phyloP scores from a whole-genome alignment of 1,140 invertebrate species.

The Plodia interpunctella region DNA sequence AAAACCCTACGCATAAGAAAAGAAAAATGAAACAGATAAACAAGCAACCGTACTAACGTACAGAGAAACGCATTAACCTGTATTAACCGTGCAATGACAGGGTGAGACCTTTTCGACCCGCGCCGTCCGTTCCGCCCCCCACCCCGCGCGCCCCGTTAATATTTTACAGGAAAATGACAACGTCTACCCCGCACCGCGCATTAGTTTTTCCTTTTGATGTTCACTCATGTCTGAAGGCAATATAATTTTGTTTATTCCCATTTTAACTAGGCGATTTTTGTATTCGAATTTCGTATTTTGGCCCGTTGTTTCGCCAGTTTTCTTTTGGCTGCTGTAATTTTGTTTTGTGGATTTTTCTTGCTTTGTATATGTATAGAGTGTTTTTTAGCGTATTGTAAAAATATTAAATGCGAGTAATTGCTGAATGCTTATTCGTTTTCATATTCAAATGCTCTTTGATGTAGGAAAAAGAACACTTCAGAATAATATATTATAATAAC shows the following conservation, averaged over 20 bases:
- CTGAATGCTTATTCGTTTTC: too few species aligned
- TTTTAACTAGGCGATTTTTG: conserved; percentile 36
- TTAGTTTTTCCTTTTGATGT: conserved; percentile 73
- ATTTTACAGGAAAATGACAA: conserved; percentile 60
- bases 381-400: not conserved
- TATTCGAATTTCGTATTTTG: conserved; percentile 26
- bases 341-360: conserved; percentile 4
- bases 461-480: not conserved
- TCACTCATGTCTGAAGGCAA: conserved; percentile 48
- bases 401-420: not conserved
- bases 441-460: too few species aligned
- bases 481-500: conserved; percentile 3
- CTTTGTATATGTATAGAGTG: not conserved
- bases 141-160: conserved; percentile 49
- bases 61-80: conserved; percentile 55
- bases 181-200: conserved; percentile 45
- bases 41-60: conserved; percentile 47
- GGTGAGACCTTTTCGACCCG: conserved; percentile 29
- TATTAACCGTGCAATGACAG: conserved; percentile 59
- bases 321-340: not conserved
- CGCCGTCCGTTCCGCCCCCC: not conserved
- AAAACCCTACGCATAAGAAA: not conserved
- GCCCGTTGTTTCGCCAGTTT: conserved; percentile 3
- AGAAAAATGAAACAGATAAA: conserved; percentile 43
- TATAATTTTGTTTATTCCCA: conserved; percentile 58